Conservation (phyloP, 2,888 invertebrate genomes). For the Marronus borbonicus region DNA sequence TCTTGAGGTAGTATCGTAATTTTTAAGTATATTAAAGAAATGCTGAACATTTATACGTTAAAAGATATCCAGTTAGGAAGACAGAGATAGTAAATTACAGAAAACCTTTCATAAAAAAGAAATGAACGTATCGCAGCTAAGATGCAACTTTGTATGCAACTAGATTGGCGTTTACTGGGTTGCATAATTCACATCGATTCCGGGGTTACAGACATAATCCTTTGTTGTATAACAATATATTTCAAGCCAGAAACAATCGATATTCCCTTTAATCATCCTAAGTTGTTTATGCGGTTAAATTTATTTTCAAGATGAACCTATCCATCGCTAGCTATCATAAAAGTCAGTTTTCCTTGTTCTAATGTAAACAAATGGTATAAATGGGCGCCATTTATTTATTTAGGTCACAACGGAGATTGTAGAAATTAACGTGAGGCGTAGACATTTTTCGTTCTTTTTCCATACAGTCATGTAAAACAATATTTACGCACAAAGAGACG, state of each 20-base stretch:
- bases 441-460: neutral
- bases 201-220: too few species aligned
- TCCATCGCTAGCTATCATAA: conserved; percentile 24
- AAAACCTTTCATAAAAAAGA: too few species aligned
- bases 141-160: too few species aligned
- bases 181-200: neutral
- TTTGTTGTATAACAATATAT: neutral
- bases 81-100: too few species aligned
- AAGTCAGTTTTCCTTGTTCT: conserved; percentile 37
- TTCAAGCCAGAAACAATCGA: conserved; percentile 28
- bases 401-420: conserved; percentile 47
- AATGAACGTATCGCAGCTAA: too few species aligned
- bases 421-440: conserved; percentile 19
- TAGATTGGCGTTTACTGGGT: neutral
- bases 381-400: conserved; percentile 48
- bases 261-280: conserved; percentile 34
- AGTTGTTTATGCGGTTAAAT: conserved; percentile 43
- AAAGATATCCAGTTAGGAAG: too few species aligned
- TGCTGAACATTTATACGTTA: too few species aligned
- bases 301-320: conserved; percentile 38
- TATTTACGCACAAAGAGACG: neutral
- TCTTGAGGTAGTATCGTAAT: too few species aligned
- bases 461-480: neutral
- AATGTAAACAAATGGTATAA: conserved; percentile 47
- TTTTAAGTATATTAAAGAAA: too few species aligned